Evolutionary conservation across 2,888 invertebrate species (phyloP).

Genomic region (Lucinisca nassula): DNA sequence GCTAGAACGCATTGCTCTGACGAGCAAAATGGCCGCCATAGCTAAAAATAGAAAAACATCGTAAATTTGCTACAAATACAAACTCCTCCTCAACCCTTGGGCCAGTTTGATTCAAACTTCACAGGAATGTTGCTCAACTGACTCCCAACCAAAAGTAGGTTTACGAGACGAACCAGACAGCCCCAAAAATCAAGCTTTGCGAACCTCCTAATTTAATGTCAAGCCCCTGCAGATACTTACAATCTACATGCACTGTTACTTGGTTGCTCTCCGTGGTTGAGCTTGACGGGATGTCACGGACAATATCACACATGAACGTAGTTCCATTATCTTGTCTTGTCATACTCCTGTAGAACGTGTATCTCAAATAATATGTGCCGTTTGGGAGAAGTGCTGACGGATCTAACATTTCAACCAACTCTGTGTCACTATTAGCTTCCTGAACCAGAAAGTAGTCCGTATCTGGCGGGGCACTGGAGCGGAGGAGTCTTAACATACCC

Average conservation of each 20-base stretch:
- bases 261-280: background rate
- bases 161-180: no score
- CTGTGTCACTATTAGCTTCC: background rate
- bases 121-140: no score
- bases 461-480: background rate
- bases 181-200: no score
- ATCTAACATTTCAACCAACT: background rate
- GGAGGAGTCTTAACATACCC: constrained; percentile 17
- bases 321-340: constrained; percentile 28
- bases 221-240: constrained; percentile 12
- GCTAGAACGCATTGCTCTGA: no score
- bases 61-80: no score
- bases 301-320: constrained; percentile 7
- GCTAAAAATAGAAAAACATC: no score
- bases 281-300: background rate
- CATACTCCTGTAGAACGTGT: constrained; percentile 10
- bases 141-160: no score
- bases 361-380: constrained; percentile 12
- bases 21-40: no score
- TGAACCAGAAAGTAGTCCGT: background rate
- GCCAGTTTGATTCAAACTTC: no score
- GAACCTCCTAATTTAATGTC: no score
- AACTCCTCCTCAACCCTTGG: no score
- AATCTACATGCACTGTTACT: background rate
- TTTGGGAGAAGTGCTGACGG: background rate